Conservation (phyloP, 1,140 invertebrate genomes). For the Drosophila sp. region DNA sequence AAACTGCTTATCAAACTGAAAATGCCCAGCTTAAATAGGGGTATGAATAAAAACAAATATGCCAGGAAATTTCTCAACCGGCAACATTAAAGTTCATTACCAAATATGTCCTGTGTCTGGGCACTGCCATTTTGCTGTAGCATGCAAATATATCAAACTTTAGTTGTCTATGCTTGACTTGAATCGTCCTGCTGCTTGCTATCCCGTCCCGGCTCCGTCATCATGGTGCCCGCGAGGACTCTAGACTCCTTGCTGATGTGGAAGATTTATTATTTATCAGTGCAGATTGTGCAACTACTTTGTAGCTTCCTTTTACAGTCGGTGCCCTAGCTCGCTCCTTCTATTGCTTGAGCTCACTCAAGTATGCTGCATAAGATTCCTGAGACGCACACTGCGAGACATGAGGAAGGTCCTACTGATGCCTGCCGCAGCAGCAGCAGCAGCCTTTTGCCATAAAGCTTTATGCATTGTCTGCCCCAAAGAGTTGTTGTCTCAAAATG, state of each 20-base stretch:
- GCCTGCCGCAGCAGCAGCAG: neutral
- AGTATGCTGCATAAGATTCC: constrained; percentile 68
- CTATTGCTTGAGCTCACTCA: constrained; percentile 36
- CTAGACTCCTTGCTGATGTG: constrained; percentile 52
- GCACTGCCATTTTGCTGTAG: constrained; percentile 53
- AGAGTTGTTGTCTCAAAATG: constrained; percentile 50
- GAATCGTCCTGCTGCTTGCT: constrained; percentile 31
- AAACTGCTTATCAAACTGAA: neutral
- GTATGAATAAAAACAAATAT: neutral
- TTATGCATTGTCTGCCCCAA: constrained; percentile 62
- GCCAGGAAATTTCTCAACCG: constrained; percentile 7
- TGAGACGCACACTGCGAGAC: constrained; percentile 26
- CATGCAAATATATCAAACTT: constrained; percentile 64
- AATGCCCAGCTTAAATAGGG: neutral
- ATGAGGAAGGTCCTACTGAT: constrained; percentile 21
- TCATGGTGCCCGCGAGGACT: constrained; percentile 15
- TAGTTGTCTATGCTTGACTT: constrained; percentile 44
- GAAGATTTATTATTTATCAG: constrained; percentile 77
- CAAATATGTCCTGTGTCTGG: constrained; percentile 49
- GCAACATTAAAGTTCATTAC: constrained; percentile 70
- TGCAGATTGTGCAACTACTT: constrained; percentile 69
- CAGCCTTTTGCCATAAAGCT: constrained; percentile 45
- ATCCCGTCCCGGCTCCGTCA: constrained; percentile 4
- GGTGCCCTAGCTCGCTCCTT: neutral
- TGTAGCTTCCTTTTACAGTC: constrained; percentile 28